These are phyloP conservation scores for Lasioglossum pauxillum DNA, from an alignment of 2,888 invertebrate species.

Conservation along the genomic window DNA sequence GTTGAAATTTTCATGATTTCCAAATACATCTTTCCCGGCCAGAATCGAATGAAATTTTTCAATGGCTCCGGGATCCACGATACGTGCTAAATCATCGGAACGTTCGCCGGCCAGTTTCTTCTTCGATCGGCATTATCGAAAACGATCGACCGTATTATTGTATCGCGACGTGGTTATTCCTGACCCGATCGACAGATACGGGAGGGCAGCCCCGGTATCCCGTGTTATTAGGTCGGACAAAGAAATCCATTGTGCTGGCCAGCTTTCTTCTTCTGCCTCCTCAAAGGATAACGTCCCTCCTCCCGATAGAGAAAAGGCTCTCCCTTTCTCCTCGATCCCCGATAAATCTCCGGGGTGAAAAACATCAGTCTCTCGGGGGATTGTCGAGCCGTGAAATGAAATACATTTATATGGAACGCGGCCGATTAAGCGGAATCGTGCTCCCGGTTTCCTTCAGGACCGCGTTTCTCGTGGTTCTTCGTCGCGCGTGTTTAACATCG, in stretches of 20 bases:
- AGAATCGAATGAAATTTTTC: slow-evolving; percentile 20
- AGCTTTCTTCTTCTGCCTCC: slow-evolving; percentile 54
- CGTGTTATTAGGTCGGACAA: slow-evolving; percentile 72
- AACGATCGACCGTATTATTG: slow-evolving; percentile 71
- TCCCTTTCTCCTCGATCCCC: background rate
- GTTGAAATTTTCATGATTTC: background rate
- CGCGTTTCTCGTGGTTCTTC: background rate
- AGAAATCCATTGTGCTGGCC: slow-evolving; percentile 66
- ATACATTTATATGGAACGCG: slow-evolving; percentile 35
- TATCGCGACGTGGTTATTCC: slow-evolving; percentile 67
- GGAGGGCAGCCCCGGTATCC: slow-evolving; percentile 57
- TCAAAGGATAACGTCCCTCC: slow-evolving; percentile 57
- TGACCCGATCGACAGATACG: slow-evolving; percentile 68
- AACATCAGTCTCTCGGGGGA: slow-evolving; percentile 17
- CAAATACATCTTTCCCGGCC: no score
- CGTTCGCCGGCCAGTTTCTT: slow-evolving; percentile 26
- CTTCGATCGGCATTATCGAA: slow-evolving; percentile 54
- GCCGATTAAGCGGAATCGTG: slow-evolving; percentile 39
- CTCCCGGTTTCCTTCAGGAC: no score
- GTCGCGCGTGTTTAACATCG: background rate
- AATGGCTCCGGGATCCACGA: slow-evolving; percentile 26
- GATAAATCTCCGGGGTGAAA: slow-evolving; percentile 51
- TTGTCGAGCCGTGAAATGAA: slow-evolving; percentile 45
- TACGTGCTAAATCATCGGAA: slow-evolving; percentile 64
- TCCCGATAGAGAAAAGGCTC: slow-evolving; percentile 44